Base-by-base conservation (phyloP, 2,113 vertebrate genomes). In the Notothenia coriiceps region DNA sequence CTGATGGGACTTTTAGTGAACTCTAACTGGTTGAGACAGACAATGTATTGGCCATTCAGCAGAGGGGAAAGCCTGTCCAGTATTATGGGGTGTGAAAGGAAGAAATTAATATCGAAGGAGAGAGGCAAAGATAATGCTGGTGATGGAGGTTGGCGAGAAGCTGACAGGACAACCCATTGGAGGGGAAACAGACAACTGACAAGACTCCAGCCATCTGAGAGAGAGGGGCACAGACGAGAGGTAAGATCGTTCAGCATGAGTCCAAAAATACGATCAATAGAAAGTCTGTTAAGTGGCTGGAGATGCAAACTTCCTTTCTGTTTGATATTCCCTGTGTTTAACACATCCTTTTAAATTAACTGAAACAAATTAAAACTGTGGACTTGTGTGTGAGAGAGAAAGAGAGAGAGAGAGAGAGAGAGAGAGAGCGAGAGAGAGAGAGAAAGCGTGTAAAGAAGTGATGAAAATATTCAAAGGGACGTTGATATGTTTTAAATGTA, bases 151-250 rank as follows among this genome's bases (percentile, higher is more conserved):
- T 72, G 77, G 90, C 79, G 84, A 86, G 89, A 82, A 86, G 89
- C 90, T 91, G 88, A 93, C 92, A 92, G 91, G 93, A 94, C 93
- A 93, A 81, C 67, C 91, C 91, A 93, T 64, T 92, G 91, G 85
- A 93, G 92, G 84, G 92, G 89, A 94, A 95, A 94, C 85, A 64
- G 88, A 91, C 82, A 89, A 80, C 87, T 89, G 91, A 93, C 93
- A 93, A 79, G 84, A 79, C 83, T 88, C 80, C 80, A 88, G 79
- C 76, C 87, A 85, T 86, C 79, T 80, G 86, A 88, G 60, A 60
- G 71, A 55, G 20, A 62, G 65, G 43, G 57, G 35, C 77, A 69
- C 77, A 69, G 57, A 69, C 63, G 50, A 56, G 83, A 88, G 78
- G 86, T 70, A 18, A 77, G 75, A 88, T 93, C 84, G 78, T 91